Conservation (phyloP, 1,140 invertebrate species). For the Eciton burchellii region DNA sequence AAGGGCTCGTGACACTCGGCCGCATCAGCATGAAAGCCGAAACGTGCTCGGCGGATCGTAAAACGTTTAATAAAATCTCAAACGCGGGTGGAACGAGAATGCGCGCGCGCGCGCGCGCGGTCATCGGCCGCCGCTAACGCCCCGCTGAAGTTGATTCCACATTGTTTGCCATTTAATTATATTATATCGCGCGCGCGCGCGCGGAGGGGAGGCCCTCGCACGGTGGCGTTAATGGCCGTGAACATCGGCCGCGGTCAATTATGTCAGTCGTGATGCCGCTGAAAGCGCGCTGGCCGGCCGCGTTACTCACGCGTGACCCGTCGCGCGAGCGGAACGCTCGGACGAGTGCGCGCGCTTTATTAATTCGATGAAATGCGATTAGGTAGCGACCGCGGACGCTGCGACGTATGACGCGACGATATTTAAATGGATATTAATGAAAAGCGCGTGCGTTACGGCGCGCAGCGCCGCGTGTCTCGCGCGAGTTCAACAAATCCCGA, state of each 20-base stretch:
- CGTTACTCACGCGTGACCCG: slow-evolving; percentile 46
- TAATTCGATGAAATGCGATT: slow-evolving; percentile 62
- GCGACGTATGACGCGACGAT: slow-evolving; percentile 50
- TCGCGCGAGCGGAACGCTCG: slow-evolving; percentile 48
- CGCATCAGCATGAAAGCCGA: slow-evolving; percentile 30
- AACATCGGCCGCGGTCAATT: slow-evolving; percentile 68
- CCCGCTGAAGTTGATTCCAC: slow-evolving; percentile 72
- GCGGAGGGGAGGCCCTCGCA: slow-evolving; percentile 40
- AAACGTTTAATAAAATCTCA: slow-evolving; percentile 78
- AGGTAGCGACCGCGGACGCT: slow-evolving; percentile 44
- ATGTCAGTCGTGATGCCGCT: slow-evolving; percentile 66
- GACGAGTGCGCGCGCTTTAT: slow-evolving; percentile 52
- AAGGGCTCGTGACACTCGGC: not conserved
- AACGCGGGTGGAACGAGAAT: slow-evolving; percentile 70
- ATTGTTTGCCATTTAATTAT: slow-evolving; percentile 77
- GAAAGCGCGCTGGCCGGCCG: slow-evolving; percentile 57
- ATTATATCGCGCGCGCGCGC: slow-evolving; percentile 64
- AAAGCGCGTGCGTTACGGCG: slow-evolving; percentile 49
- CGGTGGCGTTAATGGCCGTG: slow-evolving; percentile 67
- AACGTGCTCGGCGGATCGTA: slow-evolving; percentile 67
- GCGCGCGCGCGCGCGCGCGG: slow-evolving; percentile 5
- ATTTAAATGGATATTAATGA: slow-evolving; percentile 58
- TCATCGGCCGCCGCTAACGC: slow-evolving; percentile 33
- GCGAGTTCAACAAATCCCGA: slow-evolving; percentile 45
- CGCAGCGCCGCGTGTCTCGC: slow-evolving; percentile 5